Evolutionary conservation across 2,797 vertebrate species (phyloP).

Genomic region (Molossus alvarezi): DNA sequence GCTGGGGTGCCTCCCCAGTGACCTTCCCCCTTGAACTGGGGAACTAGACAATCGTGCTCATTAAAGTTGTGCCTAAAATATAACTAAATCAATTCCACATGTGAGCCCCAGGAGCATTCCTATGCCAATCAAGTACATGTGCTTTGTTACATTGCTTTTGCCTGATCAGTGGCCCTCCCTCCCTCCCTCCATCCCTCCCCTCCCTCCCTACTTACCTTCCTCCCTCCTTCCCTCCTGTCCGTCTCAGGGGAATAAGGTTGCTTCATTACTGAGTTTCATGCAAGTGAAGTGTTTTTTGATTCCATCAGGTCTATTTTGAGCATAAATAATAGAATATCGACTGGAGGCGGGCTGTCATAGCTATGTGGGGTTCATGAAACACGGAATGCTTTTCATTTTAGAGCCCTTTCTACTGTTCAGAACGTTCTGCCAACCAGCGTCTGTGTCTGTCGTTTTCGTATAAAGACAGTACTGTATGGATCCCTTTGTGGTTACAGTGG

Average conservation of each 20-base stretch:
- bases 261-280: background rate
- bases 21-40: slow-evolving; percentile 43
- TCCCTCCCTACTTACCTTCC: background rate
- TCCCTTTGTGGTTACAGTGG: background rate
- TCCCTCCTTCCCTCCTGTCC: background rate
- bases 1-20: slow-evolving; percentile 24
- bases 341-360: background rate
- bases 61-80: slow-evolving; percentile 74
- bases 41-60: slow-evolving; percentile 21
- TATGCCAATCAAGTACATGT: slow-evolving; percentile 4
- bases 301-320: slow-evolving; percentile 52
- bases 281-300: slow-evolving; percentile 9
- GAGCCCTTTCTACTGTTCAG: background rate
- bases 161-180: background rate
- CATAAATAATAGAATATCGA: slow-evolving; percentile 10
- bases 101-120: background rate
- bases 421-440: slow-evolving; percentile 9
- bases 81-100: slow-evolving; percentile 60
- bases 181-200: background rate
- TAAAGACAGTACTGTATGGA: slow-evolving; percentile 14
- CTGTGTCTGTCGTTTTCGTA: slow-evolving; percentile 41
- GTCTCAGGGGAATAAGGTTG: slow-evolving; percentile 15
- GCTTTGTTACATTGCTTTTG: background rate
- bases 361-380: slow-evolving; percentile 11
- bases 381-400: slow-evolving; percentile 35